phyloP scores from a whole-genome alignment of 2,797 vertebrate genomes.

The Gadopsis marmoratus region DNA sequence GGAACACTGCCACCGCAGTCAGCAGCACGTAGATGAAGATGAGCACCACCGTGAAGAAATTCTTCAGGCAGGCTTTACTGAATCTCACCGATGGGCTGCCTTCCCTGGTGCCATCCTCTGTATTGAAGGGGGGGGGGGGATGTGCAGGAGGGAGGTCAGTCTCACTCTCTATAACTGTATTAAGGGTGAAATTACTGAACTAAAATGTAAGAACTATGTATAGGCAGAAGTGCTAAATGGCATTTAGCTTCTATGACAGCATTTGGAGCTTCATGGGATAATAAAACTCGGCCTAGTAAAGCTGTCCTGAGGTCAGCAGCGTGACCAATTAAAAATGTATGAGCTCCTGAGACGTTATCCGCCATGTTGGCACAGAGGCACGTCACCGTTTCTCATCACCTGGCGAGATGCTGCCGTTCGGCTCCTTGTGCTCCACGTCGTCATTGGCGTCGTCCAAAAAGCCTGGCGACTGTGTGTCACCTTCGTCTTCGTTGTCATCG shows the following conservation, averaged over 20 bases:
- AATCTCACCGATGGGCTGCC: conserved; percentile 82
- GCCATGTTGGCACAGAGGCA: not conserved
- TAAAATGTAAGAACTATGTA: not conserved
- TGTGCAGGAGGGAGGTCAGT: not conserved
- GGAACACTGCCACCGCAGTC: conserved; percentile 92
- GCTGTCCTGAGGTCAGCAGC: not conserved
- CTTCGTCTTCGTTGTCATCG: conserved; percentile 71
- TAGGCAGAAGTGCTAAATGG: not conserved
- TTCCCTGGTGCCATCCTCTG: conserved; percentile 84
- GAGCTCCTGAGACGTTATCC: not conserved
- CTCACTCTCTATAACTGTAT: not conserved
- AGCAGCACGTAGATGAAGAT: conserved; percentile 95
- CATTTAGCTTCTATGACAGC: not conserved
- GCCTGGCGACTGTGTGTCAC: conserved; percentile 76
- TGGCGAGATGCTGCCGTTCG: conserved; percentile 77
- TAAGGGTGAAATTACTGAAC: not conserved
- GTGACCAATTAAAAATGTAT: not conserved
- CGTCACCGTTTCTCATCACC: conserved; percentile 75
- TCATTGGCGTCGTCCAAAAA: conserved; percentile 72
- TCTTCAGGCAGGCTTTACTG: conserved; percentile 95
- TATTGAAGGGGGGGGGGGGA: not conserved
- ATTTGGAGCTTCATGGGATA: not conserved
- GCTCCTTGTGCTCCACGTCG: conserved; percentile 76
- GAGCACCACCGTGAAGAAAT: conserved; percentile 92
- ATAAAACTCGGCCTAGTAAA: not conserved